Conservation (phyloP, 1,140 invertebrate genomes). For the Platyscapa corneri region DNA sequence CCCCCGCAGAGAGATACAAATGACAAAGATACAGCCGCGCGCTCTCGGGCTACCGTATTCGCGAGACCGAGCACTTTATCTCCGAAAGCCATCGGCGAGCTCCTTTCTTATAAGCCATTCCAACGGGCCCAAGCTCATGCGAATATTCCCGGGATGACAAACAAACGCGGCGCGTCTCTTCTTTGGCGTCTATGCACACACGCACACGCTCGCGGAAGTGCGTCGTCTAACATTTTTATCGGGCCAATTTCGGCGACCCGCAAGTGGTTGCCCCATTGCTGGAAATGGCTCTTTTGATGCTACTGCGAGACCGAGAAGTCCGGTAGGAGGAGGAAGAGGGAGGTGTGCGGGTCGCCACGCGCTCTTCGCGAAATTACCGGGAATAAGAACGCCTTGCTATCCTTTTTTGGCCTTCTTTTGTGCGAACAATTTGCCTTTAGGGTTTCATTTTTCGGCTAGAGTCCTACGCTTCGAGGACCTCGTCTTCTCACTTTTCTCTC, state of each 20-base stretch:
- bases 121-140: too few species aligned
- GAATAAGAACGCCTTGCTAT: not conserved
- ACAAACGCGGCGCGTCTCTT: slow-evolving; percentile 45
- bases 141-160: slow-evolving; percentile 2
- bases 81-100: slow-evolving; percentile 59
- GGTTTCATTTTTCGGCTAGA: not conserved
- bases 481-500: too few species aligned
- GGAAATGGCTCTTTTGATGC: slow-evolving; percentile 13
- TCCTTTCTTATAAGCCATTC: slow-evolving; percentile 16
- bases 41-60: slow-evolving; percentile 65
- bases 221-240: slow-evolving; percentile 65
- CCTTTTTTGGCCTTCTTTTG: slow-evolving; percentile 17
- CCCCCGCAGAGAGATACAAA: slow-evolving; percentile 69
- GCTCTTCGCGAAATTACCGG: slow-evolving; percentile 28
- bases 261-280: slow-evolving; percentile 61
- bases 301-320: not conserved
- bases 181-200: not conserved
- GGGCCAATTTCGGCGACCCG: slow-evolving; percentile 69
- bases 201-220: too few species aligned
- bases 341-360: not conserved
- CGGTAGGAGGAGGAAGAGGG: too few species aligned
- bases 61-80: slow-evolving; percentile 49
- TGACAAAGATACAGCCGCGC: slow-evolving; percentile 66
- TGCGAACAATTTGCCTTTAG: not conserved
- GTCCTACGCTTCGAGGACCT: not conserved